Evolutionary conservation across 2,113 vertebrate species (phyloP), one percentile per base, ranked within the genome.

Genomic region (Hippocampus comes): DNA sequence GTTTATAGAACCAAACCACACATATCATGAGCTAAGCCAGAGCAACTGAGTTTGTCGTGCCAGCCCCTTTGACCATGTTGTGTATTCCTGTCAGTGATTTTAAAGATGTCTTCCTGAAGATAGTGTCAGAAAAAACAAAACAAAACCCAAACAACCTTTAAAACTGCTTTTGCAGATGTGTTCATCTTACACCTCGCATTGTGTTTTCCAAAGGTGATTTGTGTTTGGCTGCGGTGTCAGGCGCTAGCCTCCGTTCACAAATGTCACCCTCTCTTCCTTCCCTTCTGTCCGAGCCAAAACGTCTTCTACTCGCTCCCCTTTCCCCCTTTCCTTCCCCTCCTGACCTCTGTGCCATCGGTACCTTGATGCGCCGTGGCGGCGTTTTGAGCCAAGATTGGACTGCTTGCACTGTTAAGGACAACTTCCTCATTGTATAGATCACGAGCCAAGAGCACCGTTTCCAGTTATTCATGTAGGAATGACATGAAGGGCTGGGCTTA

Each of bases 321-420:
- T 82, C 83, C 81, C 78, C 59, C 81, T 78, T 88, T 82, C 83
- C 81, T 82, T 85, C 78, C 88, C 77, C 56, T 82, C 79, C 68
- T 79, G 77, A 73, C 82, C 68, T 68, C 57, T 68, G 76, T 74
- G 64, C 57, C 6, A 51, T 60, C 7, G 53, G 63, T 71, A 55
- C 6, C 9, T 72, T 72, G 15, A 25, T 68, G 0, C 2, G 53
- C 63, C 73, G 78, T 71, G 49, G 12, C 70, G 49, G 14, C 17
- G 30, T 9, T 21, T 67, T 72, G 27, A 79, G 74, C 56, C 74
- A 74, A 76, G 68, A 76, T 9, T 21, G 53, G 63, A 53, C 67
- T 9, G 42, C 72, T 49, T 60, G 51, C 18, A 23, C 70, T 23
- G 78, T 78, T 61, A 25, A 38, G 75, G 57, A 79, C 72, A 81